These are phyloP conservation scores for Glossophaga mutica DNA, from an alignment of 2,797 vertebrate species.

Conservation along the genomic window DNA sequence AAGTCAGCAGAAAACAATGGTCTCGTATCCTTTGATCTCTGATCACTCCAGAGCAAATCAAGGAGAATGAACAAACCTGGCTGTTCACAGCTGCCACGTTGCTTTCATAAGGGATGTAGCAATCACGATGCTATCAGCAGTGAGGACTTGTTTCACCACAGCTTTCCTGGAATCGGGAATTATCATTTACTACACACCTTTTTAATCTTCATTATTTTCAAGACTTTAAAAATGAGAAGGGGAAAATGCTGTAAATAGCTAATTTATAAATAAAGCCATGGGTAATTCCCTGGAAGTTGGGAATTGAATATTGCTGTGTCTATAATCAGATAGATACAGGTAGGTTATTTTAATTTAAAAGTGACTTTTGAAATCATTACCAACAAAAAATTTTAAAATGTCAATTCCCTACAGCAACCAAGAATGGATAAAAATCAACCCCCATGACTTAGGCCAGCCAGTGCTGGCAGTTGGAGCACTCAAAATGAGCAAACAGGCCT, in stretches of 20 bases:
- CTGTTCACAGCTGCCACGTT: not conserved
- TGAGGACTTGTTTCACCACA: not conserved
- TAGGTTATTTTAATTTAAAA: not conserved
- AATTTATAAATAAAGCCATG: not conserved
- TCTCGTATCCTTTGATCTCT: not conserved
- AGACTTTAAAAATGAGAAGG: not conserved
- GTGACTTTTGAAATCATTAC: not conserved
- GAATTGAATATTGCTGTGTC: not conserved
- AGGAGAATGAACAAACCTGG: not conserved
- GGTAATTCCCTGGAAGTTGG: not conserved
- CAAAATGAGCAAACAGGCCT: conserved; percentile 5
- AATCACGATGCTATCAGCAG: not conserved
- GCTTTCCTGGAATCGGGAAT: conserved; percentile 38
- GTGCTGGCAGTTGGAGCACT: not conserved
- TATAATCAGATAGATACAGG: not conserved
- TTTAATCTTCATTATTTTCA: not conserved
- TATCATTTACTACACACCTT: conserved; percentile 25
- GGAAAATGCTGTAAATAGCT: not conserved
- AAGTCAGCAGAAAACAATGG: not conserved
- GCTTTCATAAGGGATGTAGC: conserved; percentile 43
- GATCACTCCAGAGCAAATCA: not conserved
- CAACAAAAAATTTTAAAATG: not conserved
- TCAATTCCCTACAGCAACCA: not conserved
- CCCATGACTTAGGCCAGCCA: not conserved
- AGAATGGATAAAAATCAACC: conserved; percentile 47